A percentile compares a stretch with the other conserved stretches of the same genome.
phyloP scores from a whole-genome alignment of 2,113 vertebrate species.

The Spea bombifrons region DNA sequence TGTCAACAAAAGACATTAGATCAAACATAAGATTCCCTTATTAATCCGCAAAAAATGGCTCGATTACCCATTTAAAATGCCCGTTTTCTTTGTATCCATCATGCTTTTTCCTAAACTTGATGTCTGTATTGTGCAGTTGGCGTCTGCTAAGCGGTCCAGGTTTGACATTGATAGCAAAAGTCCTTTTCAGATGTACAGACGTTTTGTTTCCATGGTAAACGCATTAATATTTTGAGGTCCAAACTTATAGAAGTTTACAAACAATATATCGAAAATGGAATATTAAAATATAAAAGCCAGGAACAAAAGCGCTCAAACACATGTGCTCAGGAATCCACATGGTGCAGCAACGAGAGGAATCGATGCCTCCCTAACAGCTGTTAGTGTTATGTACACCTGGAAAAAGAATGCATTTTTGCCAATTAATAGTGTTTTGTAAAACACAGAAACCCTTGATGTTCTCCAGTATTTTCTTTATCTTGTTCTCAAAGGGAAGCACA shows the following conservation, averaged over 20 bases:
- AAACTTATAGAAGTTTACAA: not conserved
- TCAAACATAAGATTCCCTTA: no score
- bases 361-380: constrained; percentile 8
- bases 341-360: not conserved
- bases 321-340: not conserved
- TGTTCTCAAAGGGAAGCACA: not conserved
- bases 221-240: not conserved
- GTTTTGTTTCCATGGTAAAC: not conserved
- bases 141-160: no score
- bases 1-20: no score
- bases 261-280: not conserved
- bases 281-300: not conserved
- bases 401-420: constrained; percentile 24
- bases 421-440: constrained; percentile 27
- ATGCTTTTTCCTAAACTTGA: no score
- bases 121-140: no score
- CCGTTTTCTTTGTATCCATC: no score
- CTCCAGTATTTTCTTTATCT: not conserved
- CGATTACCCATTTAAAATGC: no score
- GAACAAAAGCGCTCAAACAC: not conserved
- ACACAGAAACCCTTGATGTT: constrained; percentile 11
- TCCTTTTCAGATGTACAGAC: no score
- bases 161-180: no score
- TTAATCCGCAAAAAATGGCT: no score
- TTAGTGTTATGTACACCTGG: constrained; percentile 31